A percentile compares a stretch with the other conserved stretches of the same genome.
Conservation (phyloP, 2,888 invertebrate genomes). For the Heliothis peltigera region DNA sequence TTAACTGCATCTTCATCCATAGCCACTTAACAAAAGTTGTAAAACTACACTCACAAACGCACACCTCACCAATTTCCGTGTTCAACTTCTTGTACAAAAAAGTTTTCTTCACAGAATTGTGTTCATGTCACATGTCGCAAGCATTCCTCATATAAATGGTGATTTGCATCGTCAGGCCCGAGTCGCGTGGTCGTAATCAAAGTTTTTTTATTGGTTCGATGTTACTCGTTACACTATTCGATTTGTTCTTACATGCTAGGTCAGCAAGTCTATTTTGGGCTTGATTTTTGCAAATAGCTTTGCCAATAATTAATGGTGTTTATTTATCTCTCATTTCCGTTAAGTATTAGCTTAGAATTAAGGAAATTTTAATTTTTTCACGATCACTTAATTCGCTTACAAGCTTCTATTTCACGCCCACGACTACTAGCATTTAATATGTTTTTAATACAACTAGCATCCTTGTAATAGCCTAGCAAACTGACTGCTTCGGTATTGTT, state of each 20-base stretch:
- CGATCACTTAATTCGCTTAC: too few relatives aligned
- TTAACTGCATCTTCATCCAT: conserved; percentile 68
- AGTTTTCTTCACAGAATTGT: conserved; percentile 78
- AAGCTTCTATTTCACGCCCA: too few relatives aligned
- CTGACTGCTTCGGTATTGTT: conserved; percentile 19
- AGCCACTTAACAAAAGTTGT: conserved; percentile 37
- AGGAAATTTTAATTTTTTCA: too few relatives aligned
- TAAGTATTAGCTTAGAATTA: too few relatives aligned
- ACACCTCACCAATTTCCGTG: conserved; percentile 51
- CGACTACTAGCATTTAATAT: too few relatives aligned
- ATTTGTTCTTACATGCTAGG: conserved; percentile 30
- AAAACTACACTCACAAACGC: conserved; percentile 15
- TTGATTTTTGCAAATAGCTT: conserved; percentile 9
- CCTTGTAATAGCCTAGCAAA: conserved; percentile 15
- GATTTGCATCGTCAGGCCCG: conserved; percentile 71
- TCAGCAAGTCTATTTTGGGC: conserved; percentile 13
- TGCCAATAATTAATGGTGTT: conserved; percentile 6
- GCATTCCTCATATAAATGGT: conserved; percentile 73
- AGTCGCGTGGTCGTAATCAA: conserved; percentile 74
- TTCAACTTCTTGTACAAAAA: conserved; percentile 68
- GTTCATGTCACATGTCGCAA: conserved; percentile 74
- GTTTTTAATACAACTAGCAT: conserved; percentile 7
- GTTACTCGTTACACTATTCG: conserved; percentile 38
- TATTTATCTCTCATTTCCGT: too few relatives aligned
- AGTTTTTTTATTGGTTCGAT: conserved; percentile 56